Evolutionary conservation across 2,797 vertebrate genomes (phyloP), one percentile per base, ranked within the genome.

Genomic region (Phataginus tetradactyla): DNA sequence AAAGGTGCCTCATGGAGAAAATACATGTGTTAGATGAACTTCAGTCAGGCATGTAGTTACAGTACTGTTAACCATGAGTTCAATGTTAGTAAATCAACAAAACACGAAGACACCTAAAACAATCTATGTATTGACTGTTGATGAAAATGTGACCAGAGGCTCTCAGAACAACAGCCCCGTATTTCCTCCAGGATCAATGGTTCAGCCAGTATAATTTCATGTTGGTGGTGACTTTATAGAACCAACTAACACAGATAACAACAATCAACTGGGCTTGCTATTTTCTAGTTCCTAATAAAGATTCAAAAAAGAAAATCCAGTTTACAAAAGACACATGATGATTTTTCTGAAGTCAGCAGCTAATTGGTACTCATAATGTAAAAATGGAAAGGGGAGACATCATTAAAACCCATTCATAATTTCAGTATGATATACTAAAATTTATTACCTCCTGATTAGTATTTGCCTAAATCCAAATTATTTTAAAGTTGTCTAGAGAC

Each of bases 401-500:
- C 64, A 96, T 77, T 75, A 85, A 97, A 97, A 96, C 75, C 69
- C 88, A 95, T n/a, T 45, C 53, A 66, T 86, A 74, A 89, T 93
- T 97, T 97, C 79, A 95, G 71, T 79, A 55, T 91, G 94, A 96
- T 63, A 91, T 29, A 92, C 96, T 98, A 96, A 93, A 94, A 94
- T 81, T 68, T 89, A 95, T 90, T 96, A 96, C 61, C 84, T 95
- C 88, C 79, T 88, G 78, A 95, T 7, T 92, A 96, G n/a, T 59
- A 94, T 77, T 79, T 74, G 69, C 66, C 57, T 97, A 89, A 87
- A 74, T 91, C 66, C 39, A 39, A 88, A 66, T 95, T 88, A 92
- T 92, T 91, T 94, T 94, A 80, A 96, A 81, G 92, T 96, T 72
- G 37, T 27, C 74, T 72, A 63, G 83, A 93, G 39, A 37, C 34